Evolutionary conservation across 2,113 vertebrate species (phyloP), one percentile per base, ranked within the genome.

Genomic region (Notothenia rossii): DNA sequence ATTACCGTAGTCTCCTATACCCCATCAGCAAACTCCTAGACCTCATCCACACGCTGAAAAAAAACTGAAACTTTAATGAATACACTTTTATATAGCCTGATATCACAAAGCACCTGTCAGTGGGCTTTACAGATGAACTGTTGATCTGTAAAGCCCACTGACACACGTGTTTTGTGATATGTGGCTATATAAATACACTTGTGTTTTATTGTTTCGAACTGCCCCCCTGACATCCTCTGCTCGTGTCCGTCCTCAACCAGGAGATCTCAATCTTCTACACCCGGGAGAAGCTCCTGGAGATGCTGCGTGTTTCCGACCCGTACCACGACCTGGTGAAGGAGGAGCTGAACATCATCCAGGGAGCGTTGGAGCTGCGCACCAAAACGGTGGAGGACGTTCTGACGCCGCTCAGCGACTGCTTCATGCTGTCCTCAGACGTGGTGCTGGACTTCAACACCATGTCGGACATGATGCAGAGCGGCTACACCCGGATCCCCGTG

Each of bases 251-350:
- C 36, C 36, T 36, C 0, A 5, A 36, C 7, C 97, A 98, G 91
- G 97, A 98, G 95, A 97, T 99, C 90, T 97, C 97, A 76, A 98
- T 95, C 89, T 98, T 97, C 84, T 98, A 98, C 91, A 98, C 97
- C 2, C 74, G 98, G 5, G 98, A 98, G 90, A 97, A 97, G 63
- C 96, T 99, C 53, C 90, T 99, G 89, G 97, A 97, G 92, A 98
- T 98, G 86, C 94, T 99, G 90, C 94, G 96, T 1, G 96, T 97
- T 6, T 96, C 97, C 0, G 97, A 97, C 72, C 97, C 97, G 3
- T 98, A 98, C 89, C 96, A 96, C 75, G 97, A 98, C 90, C 94
- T 99, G 84, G 97, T 98, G 14, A 98, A 97, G 49, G 97, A 97
- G 86, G 97, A 99, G 92, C 88, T 99, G 61, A 98, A 98, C 94